Evolutionary conservation across 2,113 vertebrate genomes (phyloP).

Genomic region (Sinocyclocheilus grahami): DNA sequence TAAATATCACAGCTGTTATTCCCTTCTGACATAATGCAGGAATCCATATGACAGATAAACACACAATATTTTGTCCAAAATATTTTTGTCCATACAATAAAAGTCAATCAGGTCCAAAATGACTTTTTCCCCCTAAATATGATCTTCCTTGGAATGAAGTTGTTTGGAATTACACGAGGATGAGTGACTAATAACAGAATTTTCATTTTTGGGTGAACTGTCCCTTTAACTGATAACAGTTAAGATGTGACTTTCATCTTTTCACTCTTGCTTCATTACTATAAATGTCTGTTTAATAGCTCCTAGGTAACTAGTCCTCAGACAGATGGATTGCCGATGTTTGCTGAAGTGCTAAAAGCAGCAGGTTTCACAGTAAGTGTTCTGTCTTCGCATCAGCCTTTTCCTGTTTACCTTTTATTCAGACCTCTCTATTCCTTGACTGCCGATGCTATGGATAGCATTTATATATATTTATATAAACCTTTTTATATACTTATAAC

Average conservation of each 20-base stretch:
- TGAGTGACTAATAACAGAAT: neutral
- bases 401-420: neutral
- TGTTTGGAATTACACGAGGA: neutral
- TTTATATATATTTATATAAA: neutral
- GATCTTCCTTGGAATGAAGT: no score
- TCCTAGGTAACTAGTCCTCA: neutral
- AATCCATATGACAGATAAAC: neutral
- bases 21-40: neutral
- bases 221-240: neutral
- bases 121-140: no score
- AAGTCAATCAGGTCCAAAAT: no score
- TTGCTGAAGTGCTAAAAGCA: neutral
- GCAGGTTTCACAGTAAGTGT: neutral
- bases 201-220: neutral
- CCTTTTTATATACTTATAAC: neutral
- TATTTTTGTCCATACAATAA: no score
- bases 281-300: neutral
- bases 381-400: neutral
- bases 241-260: neutral
- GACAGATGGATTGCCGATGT: neutral
- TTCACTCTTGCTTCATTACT: conserved; percentile 19
- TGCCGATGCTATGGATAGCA: neutral
- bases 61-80: no score
- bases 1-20: neutral
- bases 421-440: neutral